Evolutionary conservation across 2,797 vertebrate genomes (phyloP).

Genomic region (Leucoraja ocellata): DNA sequence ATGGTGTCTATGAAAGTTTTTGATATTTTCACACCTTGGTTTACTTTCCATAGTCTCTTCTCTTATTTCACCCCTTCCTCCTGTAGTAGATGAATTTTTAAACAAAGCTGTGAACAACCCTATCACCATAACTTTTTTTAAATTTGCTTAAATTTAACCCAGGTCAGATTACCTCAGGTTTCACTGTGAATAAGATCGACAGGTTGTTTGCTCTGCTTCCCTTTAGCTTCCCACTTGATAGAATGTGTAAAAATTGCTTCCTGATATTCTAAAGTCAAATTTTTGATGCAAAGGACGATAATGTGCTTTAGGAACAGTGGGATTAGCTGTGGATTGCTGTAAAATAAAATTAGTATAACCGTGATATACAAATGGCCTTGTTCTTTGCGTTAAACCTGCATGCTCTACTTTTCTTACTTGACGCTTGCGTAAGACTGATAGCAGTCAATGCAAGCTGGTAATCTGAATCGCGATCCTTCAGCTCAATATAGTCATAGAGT

Average conservation of each 20-base stretch:
- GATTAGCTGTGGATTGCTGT: not conserved
- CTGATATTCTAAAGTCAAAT: not conserved
- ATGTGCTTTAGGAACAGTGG: not conserved
- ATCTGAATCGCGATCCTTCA: not conserved
- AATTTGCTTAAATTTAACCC: not conserved
- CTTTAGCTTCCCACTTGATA: not conserved
- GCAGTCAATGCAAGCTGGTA: not conserved
- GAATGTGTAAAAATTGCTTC: not conserved
- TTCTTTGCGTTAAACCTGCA: not conserved
- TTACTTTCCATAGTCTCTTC: not conserved
- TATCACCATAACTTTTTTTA: not conserved
- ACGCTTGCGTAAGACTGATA: no score
- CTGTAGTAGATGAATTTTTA: not conserved
- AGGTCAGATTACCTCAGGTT: no score
- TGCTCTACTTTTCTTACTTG: not conserved
- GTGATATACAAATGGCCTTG: no score
- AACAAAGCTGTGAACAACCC: no score
- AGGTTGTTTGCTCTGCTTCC: not conserved
- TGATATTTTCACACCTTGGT: not conserved
- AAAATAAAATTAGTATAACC: not conserved
- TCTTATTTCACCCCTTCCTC: not conserved
- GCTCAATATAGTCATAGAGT: not conserved
- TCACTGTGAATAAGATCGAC: not conserved
- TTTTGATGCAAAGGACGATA: not conserved
- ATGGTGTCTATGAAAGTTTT: conserved; percentile 6